A percentile compares a stretch with the other conserved stretches of the same genome.
Evolutionary conservation across 2,888 invertebrate genomes (phyloP).

Genomic region (Caenorhabditis virilis): DNA sequence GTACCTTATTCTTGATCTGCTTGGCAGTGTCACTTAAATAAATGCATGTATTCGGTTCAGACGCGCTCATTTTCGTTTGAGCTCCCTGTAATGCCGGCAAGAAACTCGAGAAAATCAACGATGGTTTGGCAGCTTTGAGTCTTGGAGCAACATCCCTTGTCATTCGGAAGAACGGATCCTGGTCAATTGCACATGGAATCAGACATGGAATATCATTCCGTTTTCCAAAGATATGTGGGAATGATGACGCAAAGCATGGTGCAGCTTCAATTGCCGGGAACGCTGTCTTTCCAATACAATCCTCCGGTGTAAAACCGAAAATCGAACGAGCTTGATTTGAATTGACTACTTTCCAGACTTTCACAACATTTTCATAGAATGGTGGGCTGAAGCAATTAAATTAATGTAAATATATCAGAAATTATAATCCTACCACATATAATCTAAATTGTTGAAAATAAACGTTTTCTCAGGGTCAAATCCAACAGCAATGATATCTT

Average conservation of each 20-base stretch:
- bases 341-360: conserved; percentile 91
- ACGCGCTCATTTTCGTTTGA: conserved; percentile 97
- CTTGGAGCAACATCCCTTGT: conserved; percentile 94
- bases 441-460: conserved; percentile 91
- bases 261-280: conserved; percentile 97
- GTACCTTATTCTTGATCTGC: conserved; percentile 90
- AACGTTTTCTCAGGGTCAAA: conserved; percentile 93
- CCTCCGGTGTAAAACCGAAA: conserved; percentile 95
- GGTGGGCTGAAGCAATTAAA: conserved; percentile 76
- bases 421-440: conserved; percentile 79
- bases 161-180: conserved; percentile 99
- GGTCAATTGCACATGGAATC: conserved; percentile 98
- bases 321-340: conserved; percentile 97
- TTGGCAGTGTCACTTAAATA: conserved; percentile 93
- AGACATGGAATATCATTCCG: conserved; percentile 81
- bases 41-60: conserved; percentile 89
- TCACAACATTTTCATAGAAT: conserved; percentile 89
- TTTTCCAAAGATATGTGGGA: conserved; percentile 70
- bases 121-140: conserved; percentile 84
- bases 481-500: conserved; percentile 95
- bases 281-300: conserved; percentile 86
- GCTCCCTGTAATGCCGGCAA: conserved; percentile 90
- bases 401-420: conserved; percentile 68
- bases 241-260: conserved; percentile 74
- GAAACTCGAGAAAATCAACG: conserved; percentile 81